These are phyloP conservation scores for Naja naja DNA, from an alignment of 2,113 vertebrate species.

Conservation along the genomic window DNA sequence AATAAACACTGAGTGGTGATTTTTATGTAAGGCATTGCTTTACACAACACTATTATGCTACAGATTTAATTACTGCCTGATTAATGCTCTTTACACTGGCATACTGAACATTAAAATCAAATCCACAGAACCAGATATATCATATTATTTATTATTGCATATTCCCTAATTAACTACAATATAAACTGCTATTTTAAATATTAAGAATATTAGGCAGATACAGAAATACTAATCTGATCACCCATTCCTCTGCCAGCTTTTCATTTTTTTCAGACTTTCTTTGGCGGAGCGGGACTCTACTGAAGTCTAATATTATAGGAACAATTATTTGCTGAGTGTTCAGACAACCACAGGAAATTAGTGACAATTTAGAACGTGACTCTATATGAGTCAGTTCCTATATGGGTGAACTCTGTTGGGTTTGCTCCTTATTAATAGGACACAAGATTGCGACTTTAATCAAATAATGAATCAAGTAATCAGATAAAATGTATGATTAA, in stretches of 20 bases:
- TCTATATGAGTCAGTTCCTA: not conserved
- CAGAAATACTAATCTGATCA: not conserved
- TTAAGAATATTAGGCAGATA: not conserved
- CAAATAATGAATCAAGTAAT: not conserved
- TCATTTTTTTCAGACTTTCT: not conserved
- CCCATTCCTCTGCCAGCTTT: not conserved
- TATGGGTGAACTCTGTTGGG: not conserved
- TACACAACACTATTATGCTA: not conserved
- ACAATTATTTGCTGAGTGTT: not conserved
- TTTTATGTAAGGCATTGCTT: not conserved
- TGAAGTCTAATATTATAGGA: not conserved
- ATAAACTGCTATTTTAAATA: not conserved
- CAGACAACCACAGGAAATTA: not conserved
- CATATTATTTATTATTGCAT: slow-evolving; percentile 4
- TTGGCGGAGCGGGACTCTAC: not conserved
- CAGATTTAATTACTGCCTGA: not conserved
- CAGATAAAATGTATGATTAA: not conserved
- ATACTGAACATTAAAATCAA: slow-evolving; percentile 5
- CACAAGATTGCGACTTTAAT: not conserved
- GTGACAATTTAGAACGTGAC: not conserved
- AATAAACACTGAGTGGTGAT: not conserved
- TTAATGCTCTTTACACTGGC: not conserved
- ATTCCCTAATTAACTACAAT: not conserved
- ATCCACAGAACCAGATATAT: not conserved
- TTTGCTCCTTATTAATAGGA: not conserved